Conservation (phyloP, 2,797 vertebrate species). For the Buceros bicornis region DNA sequence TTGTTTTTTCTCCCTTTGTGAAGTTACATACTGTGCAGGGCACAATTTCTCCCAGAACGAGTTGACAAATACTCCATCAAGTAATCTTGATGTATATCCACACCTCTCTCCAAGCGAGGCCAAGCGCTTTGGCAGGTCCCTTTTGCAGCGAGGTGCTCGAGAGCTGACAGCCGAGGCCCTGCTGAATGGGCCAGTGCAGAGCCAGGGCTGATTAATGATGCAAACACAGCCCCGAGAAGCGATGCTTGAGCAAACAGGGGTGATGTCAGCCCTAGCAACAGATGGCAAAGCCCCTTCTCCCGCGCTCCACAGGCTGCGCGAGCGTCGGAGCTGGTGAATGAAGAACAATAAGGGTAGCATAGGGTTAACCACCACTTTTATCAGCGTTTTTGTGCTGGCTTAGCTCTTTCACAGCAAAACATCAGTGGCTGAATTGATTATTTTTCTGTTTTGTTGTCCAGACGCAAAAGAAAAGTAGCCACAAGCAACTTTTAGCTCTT, state of each 20-base stretch:
- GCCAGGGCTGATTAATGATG: conserved; percentile 53
- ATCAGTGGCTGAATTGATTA: conserved; percentile 69
- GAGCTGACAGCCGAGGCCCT: conserved; percentile 27
- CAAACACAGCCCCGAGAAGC: conserved; percentile 2
- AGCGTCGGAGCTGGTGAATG: background rate
- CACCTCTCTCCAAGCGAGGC: background rate
- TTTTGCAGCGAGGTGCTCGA: conserved; percentile 3
- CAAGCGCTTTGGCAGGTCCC: conserved; percentile 43
- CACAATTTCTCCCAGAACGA: background rate
- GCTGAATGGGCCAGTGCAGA: conserved; percentile 48
- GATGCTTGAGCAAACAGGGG: background rate
- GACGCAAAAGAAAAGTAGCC: conserved; percentile 62
- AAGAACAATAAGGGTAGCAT: conserved; percentile 65
- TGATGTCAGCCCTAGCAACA: conserved; percentile 81
- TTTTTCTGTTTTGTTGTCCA: conserved; percentile 46
- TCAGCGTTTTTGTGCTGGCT: conserved; percentile 43
- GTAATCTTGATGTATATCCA: conserved; percentile 40
- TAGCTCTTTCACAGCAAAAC: conserved; percentile 74
- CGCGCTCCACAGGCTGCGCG: background rate
- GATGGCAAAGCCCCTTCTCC: conserved; percentile 67
- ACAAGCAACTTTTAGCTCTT: conserved; percentile 61
- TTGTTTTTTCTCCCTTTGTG: background rate
- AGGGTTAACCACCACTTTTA: conserved; percentile 75
- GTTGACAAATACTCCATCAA: background rate
- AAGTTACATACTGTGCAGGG: background rate